Percentiles rank a stretch among this genome's conserved stretches.
Conservation (phyloP, 1,140 invertebrate genomes). For the Mamestra configurata region DNA sequence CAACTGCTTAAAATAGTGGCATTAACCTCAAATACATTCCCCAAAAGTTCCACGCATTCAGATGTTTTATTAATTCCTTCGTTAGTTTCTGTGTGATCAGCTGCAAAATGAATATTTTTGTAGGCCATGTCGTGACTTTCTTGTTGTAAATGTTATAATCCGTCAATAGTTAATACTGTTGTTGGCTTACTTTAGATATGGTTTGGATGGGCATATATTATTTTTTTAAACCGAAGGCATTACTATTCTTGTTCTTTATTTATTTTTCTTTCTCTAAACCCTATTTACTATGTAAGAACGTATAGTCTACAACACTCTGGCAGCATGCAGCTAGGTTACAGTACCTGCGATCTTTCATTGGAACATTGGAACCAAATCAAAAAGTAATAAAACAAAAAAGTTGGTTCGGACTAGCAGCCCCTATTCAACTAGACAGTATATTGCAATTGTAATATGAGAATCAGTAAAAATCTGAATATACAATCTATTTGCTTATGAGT, state of each 20-base stretch:
- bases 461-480: conserved; percentile 42
- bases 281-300: not conserved
- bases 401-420: not conserved
- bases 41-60: conserved; percentile 11
- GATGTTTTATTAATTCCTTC: conserved; percentile 12
- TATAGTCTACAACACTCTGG: too few relatives aligned
- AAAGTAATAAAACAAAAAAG: not conserved
- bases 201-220: not conserved
- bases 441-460: conserved; percentile 45
- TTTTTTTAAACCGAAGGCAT: not conserved
- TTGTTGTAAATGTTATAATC: not conserved
- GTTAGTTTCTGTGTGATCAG: conserved; percentile 18
- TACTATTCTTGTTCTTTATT: not conserved
- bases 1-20: conserved; percentile 9
- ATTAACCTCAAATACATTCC: conserved; percentile 27
- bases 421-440: conserved; percentile 11
- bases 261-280: not conserved
- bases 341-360: too few relatives aligned
- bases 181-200: not conserved
- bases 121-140: not conserved
- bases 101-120: not conserved
- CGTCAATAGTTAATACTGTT: not conserved
- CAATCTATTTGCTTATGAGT: conserved; percentile 52
- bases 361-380: not conserved
- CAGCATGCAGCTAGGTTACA: too few relatives aligned